Conservation (phyloP, 2,797 vertebrate genomes). For the Sebastiscus tertius region DNA sequence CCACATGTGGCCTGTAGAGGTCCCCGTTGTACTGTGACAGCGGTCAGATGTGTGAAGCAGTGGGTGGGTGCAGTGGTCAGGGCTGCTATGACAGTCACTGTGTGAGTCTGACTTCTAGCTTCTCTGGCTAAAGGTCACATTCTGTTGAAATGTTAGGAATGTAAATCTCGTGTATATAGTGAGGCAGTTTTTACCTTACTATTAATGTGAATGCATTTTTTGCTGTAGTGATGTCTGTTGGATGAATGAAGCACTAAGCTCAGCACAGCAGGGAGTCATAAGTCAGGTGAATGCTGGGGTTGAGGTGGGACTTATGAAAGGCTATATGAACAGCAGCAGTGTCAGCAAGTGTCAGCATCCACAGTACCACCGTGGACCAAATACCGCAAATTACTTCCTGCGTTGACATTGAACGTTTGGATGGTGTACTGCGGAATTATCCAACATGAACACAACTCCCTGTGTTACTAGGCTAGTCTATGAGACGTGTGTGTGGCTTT, state of each 20-base stretch:
- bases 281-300: conserved; percentile 1
- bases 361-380: neutral
- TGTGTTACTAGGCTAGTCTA: neutral
- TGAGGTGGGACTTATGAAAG: neutral
- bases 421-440: neutral
- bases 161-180: neutral
- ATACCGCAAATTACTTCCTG: neutral
- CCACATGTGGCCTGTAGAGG: conserved; percentile 62
- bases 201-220: neutral
- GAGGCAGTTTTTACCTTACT: neutral
- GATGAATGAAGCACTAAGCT: conserved; percentile 11
- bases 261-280: conserved; percentile 15
- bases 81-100: neutral
- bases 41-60: neutral
- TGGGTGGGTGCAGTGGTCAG: neutral
- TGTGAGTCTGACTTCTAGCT: conserved; percentile 22
- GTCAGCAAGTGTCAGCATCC: no score
- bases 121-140: conserved; percentile 38
- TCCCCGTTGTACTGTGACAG: conserved; percentile 52
- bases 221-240: neutral
- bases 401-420: neutral
- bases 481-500: neutral
- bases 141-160: neutral
- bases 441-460: neutral
- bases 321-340: neutral